These are phyloP conservation scores for Odontocerum albicorne DNA, from an alignment of 2,888 invertebrate genomes.

Conservation along the genomic window DNA sequence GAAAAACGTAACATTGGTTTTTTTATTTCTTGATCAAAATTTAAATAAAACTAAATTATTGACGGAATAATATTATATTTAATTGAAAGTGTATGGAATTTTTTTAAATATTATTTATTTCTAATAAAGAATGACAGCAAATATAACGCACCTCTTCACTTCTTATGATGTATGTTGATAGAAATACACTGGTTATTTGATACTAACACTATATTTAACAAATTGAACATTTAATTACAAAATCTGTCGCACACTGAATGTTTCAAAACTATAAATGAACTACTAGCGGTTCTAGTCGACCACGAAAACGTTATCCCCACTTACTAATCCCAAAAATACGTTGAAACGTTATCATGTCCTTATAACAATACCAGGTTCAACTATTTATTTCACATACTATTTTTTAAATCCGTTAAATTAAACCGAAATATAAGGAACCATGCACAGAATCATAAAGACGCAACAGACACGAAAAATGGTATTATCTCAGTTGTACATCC, in stretches of 20 bases:
- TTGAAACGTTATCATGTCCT: slow-evolving; percentile 39
- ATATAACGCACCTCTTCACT: too few relatives aligned
- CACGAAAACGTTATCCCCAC: slow-evolving; percentile 20
- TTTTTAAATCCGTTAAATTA: slow-evolving; percentile 18
- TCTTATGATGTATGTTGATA: too few relatives aligned
- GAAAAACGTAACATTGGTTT: too few relatives aligned
- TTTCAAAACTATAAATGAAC: slow-evolving; percentile 12
- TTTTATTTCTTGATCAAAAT: too few relatives aligned
- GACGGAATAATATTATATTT: too few relatives aligned
- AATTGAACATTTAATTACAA: too few relatives aligned
- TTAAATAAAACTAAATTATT: too few relatives aligned
- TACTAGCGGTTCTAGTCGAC: slow-evolving; percentile 4
- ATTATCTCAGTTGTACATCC: neutral
- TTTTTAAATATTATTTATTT: too few relatives aligned
- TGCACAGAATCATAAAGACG: slow-evolving; percentile 2
- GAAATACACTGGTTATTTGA: too few relatives aligned
- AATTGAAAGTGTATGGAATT: too few relatives aligned
- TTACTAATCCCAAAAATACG: slow-evolving; percentile 27
- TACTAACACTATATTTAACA: too few relatives aligned
- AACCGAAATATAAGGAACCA: slow-evolving; percentile 24
- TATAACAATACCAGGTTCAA: slow-evolving; percentile 45
- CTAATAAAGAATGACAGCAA: too few relatives aligned
- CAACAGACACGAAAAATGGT: neutral
- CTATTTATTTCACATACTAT: slow-evolving; percentile 36
- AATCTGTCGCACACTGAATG: neutral